Evolutionary conservation across 2,113 vertebrate genomes (phyloP), one percentile per base, ranked within the genome.

Genomic region (Silurus asotus): DNA sequence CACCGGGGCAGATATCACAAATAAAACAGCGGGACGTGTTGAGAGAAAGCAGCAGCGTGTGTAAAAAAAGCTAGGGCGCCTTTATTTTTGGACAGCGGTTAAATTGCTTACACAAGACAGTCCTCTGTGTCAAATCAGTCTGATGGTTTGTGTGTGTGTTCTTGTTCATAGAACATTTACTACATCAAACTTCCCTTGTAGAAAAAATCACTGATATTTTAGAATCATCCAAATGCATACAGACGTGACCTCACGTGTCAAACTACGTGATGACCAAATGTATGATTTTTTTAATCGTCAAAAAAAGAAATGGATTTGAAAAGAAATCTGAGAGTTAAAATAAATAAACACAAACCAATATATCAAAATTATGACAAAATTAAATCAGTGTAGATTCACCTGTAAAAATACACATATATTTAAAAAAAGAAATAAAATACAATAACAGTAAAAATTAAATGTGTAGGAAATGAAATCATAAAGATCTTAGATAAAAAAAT

Each of bases 1-100:
- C 53, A 64, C 53, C 83, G 75, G 69, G 72, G 76, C 76, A 49
- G 49, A 82, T 86, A 77, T 64, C 8, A 37, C 62, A 87, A 84
- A 81, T 80, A 56, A 84, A 61, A 82, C 81, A 81, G 85, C 0
- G 53, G 75, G 84, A 61, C 45, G 62, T 69, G 15, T 80, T 87
- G 87, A 90, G 84, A 70, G 45, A 87, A 85, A 89, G 70, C 88
- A 88, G 88, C 55, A 45, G 48, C 17, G 87, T 37, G 37, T 37
- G 37, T 37, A 37, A 37, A 37, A 85, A 82, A 65, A 58, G 58
- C 51, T 62, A 74, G 62, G 59, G 49, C 67, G 87, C 77, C 80
- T 85, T 89, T 85, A 87, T 86, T 85, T 88, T 87, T 65, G 80
- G 78, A 76, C n/a, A 76, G 65, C 48, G 45, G 76, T 80, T 48